Evolutionary conservation across 2,888 invertebrate species (phyloP).

Genomic region (Ophraella communa): DNA sequence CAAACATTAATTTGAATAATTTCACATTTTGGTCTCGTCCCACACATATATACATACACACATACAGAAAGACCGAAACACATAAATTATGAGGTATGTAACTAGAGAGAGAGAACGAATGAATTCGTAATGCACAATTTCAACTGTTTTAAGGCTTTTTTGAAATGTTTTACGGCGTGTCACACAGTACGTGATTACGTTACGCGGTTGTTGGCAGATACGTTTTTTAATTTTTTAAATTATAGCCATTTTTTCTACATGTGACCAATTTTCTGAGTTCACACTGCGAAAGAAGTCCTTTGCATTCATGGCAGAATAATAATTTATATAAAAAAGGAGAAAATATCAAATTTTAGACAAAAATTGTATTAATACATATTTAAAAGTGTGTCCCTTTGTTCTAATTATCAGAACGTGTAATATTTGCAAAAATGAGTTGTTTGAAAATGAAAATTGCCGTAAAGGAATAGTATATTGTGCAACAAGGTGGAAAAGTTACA

Average conservation of each 20-base stretch:
- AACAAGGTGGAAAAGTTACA: no score
- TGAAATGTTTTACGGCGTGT: constrained; percentile 32
- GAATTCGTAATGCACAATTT: constrained; percentile 32
- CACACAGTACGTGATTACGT: constrained; percentile 25
- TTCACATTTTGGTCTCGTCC: constrained; percentile 43
- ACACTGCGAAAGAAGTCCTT: no score
- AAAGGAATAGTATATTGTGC: no score
- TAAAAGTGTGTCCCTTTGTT: no score
- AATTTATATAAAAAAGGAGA: not conserved
- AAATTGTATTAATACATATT: no score
- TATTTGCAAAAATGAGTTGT: no score
- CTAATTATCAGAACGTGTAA: no score
- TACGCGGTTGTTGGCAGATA: constrained; percentile 20
- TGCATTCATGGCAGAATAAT: no score
- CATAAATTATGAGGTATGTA: constrained; percentile 27
- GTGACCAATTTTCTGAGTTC: not conserved
- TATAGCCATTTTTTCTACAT: not conserved
- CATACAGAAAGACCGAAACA: constrained; percentile 25
- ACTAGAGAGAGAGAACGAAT: constrained; percentile 26
- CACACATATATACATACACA: constrained; percentile 17
- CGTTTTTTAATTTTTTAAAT: constrained; percentile 2
- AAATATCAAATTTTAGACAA: not conserved
- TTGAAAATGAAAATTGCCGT: no score
- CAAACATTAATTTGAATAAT: constrained; percentile 42
- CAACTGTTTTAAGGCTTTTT: constrained; percentile 29